These are phyloP conservation scores for Odontophorus gujanensis DNA, from an alignment of 2,113 vertebrate species.

Conservation along the genomic window DNA sequence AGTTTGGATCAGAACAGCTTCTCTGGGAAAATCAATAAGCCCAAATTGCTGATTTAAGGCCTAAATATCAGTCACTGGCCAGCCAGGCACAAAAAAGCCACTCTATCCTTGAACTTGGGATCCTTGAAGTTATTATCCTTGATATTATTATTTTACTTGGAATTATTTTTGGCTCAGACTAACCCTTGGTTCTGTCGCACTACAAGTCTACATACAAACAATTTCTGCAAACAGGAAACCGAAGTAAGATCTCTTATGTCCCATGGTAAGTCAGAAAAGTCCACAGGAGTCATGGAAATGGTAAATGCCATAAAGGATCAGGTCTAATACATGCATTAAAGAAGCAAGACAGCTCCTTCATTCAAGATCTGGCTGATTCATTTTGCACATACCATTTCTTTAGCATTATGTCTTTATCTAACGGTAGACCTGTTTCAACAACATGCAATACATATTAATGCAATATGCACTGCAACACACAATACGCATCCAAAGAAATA, in stretches of 20 bases:
- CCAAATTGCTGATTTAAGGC: slow-evolving; percentile 70
- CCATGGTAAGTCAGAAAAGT: slow-evolving; percentile 54
- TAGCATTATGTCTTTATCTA: slow-evolving; percentile 65
- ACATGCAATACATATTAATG: slow-evolving; percentile 75
- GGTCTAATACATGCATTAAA: slow-evolving; percentile 73
- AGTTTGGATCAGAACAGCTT: slow-evolving; percentile 63
- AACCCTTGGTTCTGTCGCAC: slow-evolving; percentile 7
- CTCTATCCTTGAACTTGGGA: slow-evolving; percentile 30
- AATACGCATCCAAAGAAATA: slow-evolving; percentile 59
- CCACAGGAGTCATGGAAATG: slow-evolving; percentile 27
- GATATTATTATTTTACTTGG: background rate
- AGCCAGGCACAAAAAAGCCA: slow-evolving; percentile 64
- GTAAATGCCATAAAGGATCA: slow-evolving; percentile 27
- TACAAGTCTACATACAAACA: slow-evolving; percentile 42
- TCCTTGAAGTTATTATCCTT: slow-evolving; percentile 8
- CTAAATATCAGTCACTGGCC: slow-evolving; percentile 63
- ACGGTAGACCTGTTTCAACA: slow-evolving; percentile 60
- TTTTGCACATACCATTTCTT: slow-evolving; percentile 73
- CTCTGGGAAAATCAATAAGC: slow-evolving; percentile 56
- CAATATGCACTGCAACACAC: slow-evolving; percentile 71
- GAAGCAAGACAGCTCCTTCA: slow-evolving; percentile 70
- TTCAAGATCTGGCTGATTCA: slow-evolving; percentile 54
- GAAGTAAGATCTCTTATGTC: background rate
- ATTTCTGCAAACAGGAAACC: slow-evolving; percentile 42
- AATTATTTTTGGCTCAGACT: slow-evolving; percentile 25